phyloP scores from a whole-genome alignment of 2,797 vertebrate species.

The Arrhamphus sclerolepis region DNA sequence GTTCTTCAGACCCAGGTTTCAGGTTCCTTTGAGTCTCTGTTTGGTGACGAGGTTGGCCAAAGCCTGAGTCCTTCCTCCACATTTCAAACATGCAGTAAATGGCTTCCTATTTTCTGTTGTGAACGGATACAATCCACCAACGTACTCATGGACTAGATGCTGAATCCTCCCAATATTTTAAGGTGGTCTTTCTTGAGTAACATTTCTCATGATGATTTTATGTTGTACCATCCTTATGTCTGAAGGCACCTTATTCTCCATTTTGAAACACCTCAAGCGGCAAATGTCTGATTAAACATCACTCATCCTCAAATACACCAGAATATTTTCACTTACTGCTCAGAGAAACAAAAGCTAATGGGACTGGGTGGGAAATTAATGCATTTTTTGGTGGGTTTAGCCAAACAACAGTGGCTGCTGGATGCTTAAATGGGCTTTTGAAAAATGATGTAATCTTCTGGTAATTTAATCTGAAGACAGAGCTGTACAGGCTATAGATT shows the following conservation, averaged over 20 bases:
- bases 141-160: slow-evolving; percentile 10
- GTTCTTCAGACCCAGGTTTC: slow-evolving; percentile 48
- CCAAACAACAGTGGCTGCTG: neutral
- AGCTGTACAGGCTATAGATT: too few relatives aligned
- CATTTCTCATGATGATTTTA: neutral
- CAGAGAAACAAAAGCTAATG: neutral
- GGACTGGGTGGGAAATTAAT: slow-evolving; percentile 44
- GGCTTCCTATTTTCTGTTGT: slow-evolving; percentile 26
- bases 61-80: slow-evolving; percentile 30
- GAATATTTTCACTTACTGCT: neutral
- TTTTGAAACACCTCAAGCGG: slow-evolving; percentile 13
- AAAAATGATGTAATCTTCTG: too few relatives aligned
- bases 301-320: neutral
- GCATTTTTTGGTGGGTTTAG: neutral
- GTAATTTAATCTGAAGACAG: too few relatives aligned
- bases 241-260: slow-evolving; percentile 53
- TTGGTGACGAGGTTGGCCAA: slow-evolving; percentile 4
- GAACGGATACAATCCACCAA: slow-evolving; percentile 31
- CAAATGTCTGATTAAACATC: slow-evolving; percentile 4
- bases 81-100: slow-evolving; percentile 18
- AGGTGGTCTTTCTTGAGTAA: slow-evolving; percentile 1
- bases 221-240: slow-evolving; percentile 31
- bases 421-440: too few relatives aligned
- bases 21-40: slow-evolving; percentile 30
- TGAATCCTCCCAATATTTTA: slow-evolving; percentile 28